phyloP scores from a whole-genome alignment of 2,797 vertebrate genomes.

The Enteromius paludinosus region DNA sequence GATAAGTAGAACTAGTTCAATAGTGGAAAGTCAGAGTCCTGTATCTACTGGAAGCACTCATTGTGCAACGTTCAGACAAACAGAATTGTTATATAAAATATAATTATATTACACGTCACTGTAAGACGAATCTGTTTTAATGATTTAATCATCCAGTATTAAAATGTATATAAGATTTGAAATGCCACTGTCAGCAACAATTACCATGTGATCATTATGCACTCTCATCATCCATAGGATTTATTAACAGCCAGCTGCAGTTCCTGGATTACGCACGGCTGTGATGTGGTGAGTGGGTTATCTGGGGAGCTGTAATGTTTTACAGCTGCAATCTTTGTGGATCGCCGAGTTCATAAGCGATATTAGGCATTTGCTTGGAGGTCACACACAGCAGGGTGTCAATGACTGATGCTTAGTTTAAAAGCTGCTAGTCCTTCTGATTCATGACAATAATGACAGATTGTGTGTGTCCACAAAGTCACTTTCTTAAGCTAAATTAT shows the following conservation, averaged over 20 bases:
- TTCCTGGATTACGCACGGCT: constrained; percentile 21
- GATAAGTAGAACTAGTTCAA: not conserved
- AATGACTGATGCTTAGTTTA: constrained; percentile 23
- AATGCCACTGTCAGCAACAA: not conserved
- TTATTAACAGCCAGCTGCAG: constrained; percentile 11
- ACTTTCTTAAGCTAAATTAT: constrained; percentile 6
- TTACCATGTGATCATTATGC: not conserved
- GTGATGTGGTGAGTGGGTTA: constrained; percentile 2
- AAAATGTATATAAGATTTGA: not conserved
- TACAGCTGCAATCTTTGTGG: constrained; percentile 45
- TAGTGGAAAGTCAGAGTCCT: not conserved
- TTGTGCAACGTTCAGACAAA: not conserved
- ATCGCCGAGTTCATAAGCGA: constrained; percentile 32
- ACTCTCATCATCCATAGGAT: constrained; percentile 1
- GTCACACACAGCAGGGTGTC: constrained; percentile 13
- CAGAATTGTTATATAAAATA: not conserved
- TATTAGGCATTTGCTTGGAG: constrained; percentile 31
- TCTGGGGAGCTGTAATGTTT: constrained; percentile 31
- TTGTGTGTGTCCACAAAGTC: constrained; percentile 8
- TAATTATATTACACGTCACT: not conserved
- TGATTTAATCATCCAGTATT: constrained; percentile 5
- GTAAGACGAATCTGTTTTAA: not conserved
- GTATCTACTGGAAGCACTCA: not conserved
- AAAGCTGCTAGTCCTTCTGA: constrained; percentile 19
- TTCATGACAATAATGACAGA: constrained; percentile 31